These are phyloP conservation scores for Xestia sexstrigata DNA, from an alignment of 2,888 invertebrate genomes.

Conservation along the genomic window DNA sequence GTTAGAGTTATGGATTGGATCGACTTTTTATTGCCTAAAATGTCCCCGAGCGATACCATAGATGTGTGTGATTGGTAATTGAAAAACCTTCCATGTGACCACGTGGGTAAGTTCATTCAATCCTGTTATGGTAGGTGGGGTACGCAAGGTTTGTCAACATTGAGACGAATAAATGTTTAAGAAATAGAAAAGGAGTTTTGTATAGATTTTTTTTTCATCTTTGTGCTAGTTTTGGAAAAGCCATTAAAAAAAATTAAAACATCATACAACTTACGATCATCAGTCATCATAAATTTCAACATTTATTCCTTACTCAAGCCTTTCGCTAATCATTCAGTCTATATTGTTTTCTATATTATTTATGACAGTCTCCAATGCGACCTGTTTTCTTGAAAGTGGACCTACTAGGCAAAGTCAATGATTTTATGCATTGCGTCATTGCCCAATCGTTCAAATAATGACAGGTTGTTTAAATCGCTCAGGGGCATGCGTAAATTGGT, in stretches of 20 bases:
- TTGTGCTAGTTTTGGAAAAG: too few species aligned
- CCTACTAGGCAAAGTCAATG: constrained; percentile 33
- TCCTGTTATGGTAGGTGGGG: neutral
- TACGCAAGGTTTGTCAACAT: constrained; percentile 1
- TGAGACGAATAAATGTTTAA: neutral
- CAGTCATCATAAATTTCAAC: too few species aligned
- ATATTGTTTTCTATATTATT: constrained; percentile 7
- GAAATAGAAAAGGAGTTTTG: neutral
- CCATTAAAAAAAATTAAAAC: neutral
- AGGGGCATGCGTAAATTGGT: constrained; percentile 34
- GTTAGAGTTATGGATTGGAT: constrained; percentile 39
- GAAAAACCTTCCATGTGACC: constrained; percentile 17
- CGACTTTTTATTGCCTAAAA: constrained; percentile 21
- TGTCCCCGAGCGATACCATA: constrained; percentile 16
- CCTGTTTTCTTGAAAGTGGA: constrained; percentile 18
- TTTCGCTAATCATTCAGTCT: constrained; percentile 3
- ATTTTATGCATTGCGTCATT: constrained; percentile 40
- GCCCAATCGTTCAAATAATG: constrained; percentile 36
- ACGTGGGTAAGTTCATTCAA: neutral
- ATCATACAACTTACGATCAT: neutral
- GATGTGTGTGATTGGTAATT: constrained; percentile 21
- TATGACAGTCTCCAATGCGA: constrained; percentile 3
- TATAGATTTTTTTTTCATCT: neutral
- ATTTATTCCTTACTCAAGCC: neutral
- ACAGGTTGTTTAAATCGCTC: constrained; percentile 35